Percentiles rank a stretch among this genome's conserved stretches.
Conservation (phyloP, 2,113 vertebrate genomes). For the Notothenia coriiceps region DNA sequence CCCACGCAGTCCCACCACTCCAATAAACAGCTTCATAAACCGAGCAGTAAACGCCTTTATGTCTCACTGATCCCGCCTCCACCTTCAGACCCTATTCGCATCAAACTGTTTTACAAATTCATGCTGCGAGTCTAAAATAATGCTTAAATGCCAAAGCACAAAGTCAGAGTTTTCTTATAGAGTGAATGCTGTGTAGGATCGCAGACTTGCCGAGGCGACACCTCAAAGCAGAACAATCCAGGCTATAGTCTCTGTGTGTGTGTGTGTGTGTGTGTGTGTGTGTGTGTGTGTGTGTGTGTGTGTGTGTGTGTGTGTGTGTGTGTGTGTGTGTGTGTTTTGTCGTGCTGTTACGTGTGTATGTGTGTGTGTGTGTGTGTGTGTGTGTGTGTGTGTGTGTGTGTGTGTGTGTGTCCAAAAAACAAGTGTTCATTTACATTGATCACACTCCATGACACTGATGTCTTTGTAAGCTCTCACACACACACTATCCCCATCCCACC, state of each 20-base stretch:
- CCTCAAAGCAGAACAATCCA: background rate
- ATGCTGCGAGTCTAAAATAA: background rate
- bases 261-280: too few relatives aligned
- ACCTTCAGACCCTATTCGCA: background rate
- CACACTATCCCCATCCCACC: background rate
- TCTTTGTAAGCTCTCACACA: conserved; percentile 49
- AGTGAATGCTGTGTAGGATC: background rate
- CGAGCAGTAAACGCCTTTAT: conserved; percentile 44
- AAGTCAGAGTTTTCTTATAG: conserved; percentile 1
- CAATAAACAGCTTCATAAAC: conserved; percentile 61
- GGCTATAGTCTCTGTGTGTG: background rate
- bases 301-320: too few relatives aligned
- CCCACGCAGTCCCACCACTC: conserved; percentile 18
- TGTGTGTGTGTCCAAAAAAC: background rate
- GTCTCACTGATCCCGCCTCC: conserved; percentile 34
- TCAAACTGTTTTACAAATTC: background rate
- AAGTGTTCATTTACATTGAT: conserved; percentile 6
- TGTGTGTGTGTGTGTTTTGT: too few relatives aligned
- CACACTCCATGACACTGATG: conserved; percentile 39
- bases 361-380: background rate
- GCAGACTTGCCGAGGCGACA: background rate
- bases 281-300: too few relatives aligned
- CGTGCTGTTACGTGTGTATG: too few relatives aligned
- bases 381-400: background rate
- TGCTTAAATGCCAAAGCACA: background rate